Base-by-base conservation (phyloP, 2,113 vertebrate genomes). In the Oryzias celebensis region DNA sequence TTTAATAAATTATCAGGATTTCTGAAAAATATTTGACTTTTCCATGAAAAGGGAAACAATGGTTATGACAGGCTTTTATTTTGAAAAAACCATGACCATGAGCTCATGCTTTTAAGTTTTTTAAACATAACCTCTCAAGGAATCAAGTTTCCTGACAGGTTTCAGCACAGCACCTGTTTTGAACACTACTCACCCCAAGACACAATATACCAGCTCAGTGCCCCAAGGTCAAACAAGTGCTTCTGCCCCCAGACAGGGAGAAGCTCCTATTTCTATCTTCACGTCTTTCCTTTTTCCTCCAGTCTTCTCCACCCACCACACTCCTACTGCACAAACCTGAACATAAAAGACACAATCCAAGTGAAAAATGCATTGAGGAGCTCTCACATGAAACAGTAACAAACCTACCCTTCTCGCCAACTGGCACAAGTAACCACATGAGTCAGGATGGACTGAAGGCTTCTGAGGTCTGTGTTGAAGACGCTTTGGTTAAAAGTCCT, bases 171-270 rank as follows among this genome's bases (percentile, higher is more conserved):
- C 81, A 71, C 70, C 57, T 70, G 62, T 58, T 60, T 36, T 43
- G 4, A 62, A 66, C 73, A 62, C 14, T 14, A 2, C n/a, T 17
- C 17, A 17, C 53, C 24, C 58, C 36, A 13, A 8, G 42, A 58
- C 41, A 24, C 47, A 44, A 53, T 70, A 57, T 22, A 64, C 55
- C 62, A 66, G 17, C 58, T 28, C 52, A 2, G 15, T 2, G 23
- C 43, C 56, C 18, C 14, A 14, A 61, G 59, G 66, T 58, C 52
- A 47, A 73, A 66, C 84, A 82, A 81, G 72, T 80, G 68, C 65
- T 31, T 53, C 68, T 3, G 62, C 59, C 51, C 52, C 28, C 69
- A 62, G 65, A 64, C 66, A 59, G 64, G 4, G 16, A 68, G 53
- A 72, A 59, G 68, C 70, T 52, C 44, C 28, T 13, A 13, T 58